A percentile compares a stretch with the other conserved stretches of the same genome.
Conservation (phyloP, 1,140 invertebrate species). For the Aleiodes sp. region DNA sequence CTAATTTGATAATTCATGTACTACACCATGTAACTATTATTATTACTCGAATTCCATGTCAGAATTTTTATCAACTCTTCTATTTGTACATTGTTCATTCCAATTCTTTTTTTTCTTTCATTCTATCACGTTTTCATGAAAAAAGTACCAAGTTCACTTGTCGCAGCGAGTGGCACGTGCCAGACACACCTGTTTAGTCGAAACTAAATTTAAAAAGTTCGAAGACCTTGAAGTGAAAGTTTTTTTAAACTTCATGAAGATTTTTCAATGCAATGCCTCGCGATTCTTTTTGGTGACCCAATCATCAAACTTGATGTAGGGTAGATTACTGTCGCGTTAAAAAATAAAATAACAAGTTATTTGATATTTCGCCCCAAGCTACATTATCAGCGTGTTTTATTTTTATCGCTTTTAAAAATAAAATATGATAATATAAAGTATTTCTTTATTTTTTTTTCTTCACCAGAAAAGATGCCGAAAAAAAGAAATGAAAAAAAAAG, state of each 20-base stretch:
- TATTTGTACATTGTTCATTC: no score
- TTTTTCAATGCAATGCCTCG: conserved; percentile 2
- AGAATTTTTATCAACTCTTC: not conserved
- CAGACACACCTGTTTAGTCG: conserved; percentile 16
- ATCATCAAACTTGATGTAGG: conserved; percentile 2
- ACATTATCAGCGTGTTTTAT: not conserved
- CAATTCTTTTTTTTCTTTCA: no score
- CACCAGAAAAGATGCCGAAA: no score
- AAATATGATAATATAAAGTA: not conserved
- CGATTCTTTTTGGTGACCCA: conserved; percentile 18
- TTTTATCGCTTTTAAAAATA: not conserved
- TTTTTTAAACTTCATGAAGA: not conserved
- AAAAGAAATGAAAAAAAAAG: conserved; percentile 7
- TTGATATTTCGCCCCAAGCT: not conserved
- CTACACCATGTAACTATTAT: no score
- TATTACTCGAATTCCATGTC: no score
- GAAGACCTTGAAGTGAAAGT: conserved; percentile 3
- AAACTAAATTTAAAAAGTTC: no score
- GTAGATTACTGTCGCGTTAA: not conserved
- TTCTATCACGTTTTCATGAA: no score
- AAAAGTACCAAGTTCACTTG: conserved; percentile 14
- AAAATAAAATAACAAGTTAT: not conserved
- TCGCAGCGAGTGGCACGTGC: conserved; percentile 5
- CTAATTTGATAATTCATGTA: conserved; percentile 21
- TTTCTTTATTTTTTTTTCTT: no score